These are phyloP conservation scores for Capromys pilorides DNA, from an alignment of 2,797 vertebrate genomes.

Conservation along the genomic window DNA sequence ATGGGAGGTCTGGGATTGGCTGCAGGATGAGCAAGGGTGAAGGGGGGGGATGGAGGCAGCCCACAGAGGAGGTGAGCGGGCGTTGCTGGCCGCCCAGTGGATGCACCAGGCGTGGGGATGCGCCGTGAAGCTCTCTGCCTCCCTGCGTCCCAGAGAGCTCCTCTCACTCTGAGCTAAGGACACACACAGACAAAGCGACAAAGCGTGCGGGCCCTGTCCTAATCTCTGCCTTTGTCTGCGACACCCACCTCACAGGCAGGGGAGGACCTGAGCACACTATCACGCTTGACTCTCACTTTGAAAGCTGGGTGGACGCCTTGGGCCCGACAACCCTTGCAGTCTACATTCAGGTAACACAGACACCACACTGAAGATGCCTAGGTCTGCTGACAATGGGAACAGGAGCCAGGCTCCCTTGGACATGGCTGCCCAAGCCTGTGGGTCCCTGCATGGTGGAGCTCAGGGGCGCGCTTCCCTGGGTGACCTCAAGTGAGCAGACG, in stretches of 20 bases:
- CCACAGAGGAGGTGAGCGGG: not conserved
- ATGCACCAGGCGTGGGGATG: conserved; percentile 6
- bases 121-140: not conserved
- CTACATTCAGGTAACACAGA: not conserved
- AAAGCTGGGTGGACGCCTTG: not conserved
- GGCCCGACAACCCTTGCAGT: not conserved
- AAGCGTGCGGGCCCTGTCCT: not conserved
- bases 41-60: conserved; percentile 29
- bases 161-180: conserved; percentile 15
- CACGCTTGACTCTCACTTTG: not conserved
- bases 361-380: not conserved
- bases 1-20: conserved; percentile 53
- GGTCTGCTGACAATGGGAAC: not conserved
- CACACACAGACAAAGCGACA: not conserved
- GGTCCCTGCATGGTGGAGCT: not conserved
- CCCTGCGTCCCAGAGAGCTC: conserved; percentile 1
- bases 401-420: not conserved
- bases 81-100: conserved; percentile 50
- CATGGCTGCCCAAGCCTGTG: not conserved
- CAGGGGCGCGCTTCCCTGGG: not conserved
- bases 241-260: not conserved
- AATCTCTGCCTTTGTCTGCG: not conserved
- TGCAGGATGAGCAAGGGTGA: conserved; percentile 14
- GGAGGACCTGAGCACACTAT: not conserved
- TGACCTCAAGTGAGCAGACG: not conserved